These are phyloP conservation scores for Notechis scutatus DNA, from an alignment of 2,113 vertebrate genomes.

Conservation along the genomic window DNA sequence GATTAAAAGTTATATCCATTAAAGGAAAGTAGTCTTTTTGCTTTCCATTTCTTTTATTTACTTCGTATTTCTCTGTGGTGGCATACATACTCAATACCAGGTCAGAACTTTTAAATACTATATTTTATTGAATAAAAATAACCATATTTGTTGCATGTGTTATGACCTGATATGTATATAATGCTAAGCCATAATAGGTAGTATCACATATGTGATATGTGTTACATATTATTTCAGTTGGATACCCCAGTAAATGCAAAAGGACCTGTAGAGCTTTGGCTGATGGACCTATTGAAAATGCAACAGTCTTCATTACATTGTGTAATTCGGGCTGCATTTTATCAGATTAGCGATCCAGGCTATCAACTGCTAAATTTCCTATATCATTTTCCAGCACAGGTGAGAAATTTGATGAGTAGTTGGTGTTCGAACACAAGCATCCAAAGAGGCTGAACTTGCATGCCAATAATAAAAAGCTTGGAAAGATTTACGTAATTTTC, in stretches of 20 bases:
- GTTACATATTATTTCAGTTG: conserved; percentile 66
- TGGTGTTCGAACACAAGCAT: no score
- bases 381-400: conserved; percentile 81
- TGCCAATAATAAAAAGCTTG: not conserved
- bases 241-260: conserved; percentile 76
- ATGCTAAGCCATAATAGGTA: not conserved
- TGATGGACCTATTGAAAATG: conserved; percentile 71
- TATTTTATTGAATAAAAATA: not conserved
- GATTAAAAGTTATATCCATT: not conserved
- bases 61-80: not conserved
- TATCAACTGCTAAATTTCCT: conserved; percentile 80
- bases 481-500: not conserved
- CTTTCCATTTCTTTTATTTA: not conserved
- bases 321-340: conserved; percentile 76
- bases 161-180: not conserved
- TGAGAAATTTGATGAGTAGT: conserved; percentile 34
- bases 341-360: conserved; percentile 75
- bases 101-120: not conserved
- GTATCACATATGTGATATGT: not conserved
- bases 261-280: conserved; percentile 83
- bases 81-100: not conserved
- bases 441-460: not conserved
- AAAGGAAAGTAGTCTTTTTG: not conserved
- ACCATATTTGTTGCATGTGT: not conserved
- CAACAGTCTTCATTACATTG: conserved; percentile 79